Conservation (phyloP, 2,888 invertebrate genomes). For the Cheilosia urbana region DNA sequence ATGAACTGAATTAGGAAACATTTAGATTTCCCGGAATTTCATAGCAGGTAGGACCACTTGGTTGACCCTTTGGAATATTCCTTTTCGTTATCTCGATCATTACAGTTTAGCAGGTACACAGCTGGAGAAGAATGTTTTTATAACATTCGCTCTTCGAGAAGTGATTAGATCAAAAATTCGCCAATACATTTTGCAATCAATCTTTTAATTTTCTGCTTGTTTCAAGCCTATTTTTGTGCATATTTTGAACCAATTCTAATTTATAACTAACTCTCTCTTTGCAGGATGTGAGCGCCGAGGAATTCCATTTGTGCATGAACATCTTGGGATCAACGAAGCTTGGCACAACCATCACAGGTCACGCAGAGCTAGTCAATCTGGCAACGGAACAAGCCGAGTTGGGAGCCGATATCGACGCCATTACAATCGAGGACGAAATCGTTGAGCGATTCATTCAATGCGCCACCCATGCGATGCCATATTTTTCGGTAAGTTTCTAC, state of each 20-base stretch:
- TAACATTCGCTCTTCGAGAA: too few species aligned
- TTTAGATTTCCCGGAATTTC: too few species aligned
- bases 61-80: too few species aligned
- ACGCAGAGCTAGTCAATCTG: constrained; percentile 93
- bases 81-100: too few species aligned
- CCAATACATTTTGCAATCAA: too few species aligned
- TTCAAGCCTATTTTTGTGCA: too few species aligned
- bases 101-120: too few species aligned
- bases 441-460: constrained; percentile 93
- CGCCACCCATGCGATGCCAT: constrained; percentile 92
- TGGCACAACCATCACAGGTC: constrained; percentile 92
- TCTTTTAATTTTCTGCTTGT: too few species aligned
- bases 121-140: too few species aligned
- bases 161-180: too few species aligned
- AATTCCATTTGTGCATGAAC: constrained; percentile 95
- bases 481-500: constrained; percentile 91
- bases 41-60: too few species aligned
- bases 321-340: constrained; percentile 92
- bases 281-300: constrained; percentile 95
- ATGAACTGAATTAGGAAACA: too few species aligned
- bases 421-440: constrained; percentile 87
- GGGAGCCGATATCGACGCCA: constrained; percentile 86
- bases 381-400: constrained; percentile 94
- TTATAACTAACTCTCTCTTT: not conserved
- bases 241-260: not conserved